Evolutionary conservation across 2,797 vertebrate genomes (phyloP).

Genomic region (Lacerta bilineata): DNA sequence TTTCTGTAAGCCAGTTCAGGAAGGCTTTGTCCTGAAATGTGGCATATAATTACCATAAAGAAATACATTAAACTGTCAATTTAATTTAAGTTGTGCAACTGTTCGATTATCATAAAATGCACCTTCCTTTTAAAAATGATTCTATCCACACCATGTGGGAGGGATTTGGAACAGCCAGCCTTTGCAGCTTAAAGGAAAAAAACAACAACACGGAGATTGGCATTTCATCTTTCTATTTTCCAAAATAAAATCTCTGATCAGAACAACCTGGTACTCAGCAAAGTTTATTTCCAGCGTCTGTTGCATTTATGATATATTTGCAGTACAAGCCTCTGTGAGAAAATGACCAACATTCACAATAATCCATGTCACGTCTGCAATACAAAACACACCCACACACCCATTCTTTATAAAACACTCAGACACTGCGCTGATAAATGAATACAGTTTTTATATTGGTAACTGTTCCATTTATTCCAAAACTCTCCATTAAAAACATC

Average conservation of each 20-base stretch:
- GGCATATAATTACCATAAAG: no score
- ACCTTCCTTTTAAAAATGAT: neutral
- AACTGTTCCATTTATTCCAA: constrained; percentile 63
- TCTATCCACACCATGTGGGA: neutral
- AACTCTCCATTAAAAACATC: constrained; percentile 50
- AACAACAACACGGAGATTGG: neutral
- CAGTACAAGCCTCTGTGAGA: constrained; percentile 35
- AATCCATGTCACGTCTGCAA: constrained; percentile 28
- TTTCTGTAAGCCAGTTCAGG: no score
- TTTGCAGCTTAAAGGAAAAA: neutral
- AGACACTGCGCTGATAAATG: constrained; percentile 35
- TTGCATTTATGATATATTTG: neutral
- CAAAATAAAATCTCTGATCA: neutral
- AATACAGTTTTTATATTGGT: constrained; percentile 58
- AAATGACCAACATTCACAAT: constrained; percentile 37
- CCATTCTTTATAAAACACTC: constrained; percentile 49
- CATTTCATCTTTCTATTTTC: constrained; percentile 19
- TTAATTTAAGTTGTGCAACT: neutral
- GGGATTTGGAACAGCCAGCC: neutral
- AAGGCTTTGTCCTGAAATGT: no score
- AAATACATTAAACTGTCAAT: no score
- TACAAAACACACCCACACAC: constrained; percentile 38
- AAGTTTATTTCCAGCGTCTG: constrained; percentile 28
- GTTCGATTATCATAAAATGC: neutral
- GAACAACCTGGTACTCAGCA: neutral